A percentile compares a stretch with the other conserved stretches of the same genome.
Evolutionary conservation across 2,797 vertebrate genomes (phyloP).

Genomic region (Centropyge bicolor): DNA sequence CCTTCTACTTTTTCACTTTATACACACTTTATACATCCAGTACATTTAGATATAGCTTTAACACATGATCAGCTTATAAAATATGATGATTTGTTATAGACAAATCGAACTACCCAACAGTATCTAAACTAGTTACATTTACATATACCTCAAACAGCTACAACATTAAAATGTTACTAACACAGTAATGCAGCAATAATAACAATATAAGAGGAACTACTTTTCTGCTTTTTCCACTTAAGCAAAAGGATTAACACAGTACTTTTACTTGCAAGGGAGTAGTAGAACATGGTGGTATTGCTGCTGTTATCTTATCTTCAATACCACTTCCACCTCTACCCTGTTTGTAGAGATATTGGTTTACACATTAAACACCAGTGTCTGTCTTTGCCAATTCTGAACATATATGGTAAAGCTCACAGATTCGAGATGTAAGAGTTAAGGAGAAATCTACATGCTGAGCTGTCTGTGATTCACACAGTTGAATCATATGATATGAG

Average conservation of each 20-base stretch:
- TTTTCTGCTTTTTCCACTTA: neutral
- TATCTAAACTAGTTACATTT: neutral
- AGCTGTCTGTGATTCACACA: conserved; percentile 55
- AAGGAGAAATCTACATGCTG: conserved; percentile 16
- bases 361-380: neutral
- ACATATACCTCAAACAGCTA: rapidly evolving
- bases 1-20: no score
- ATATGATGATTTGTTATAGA: neutral
- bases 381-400: conserved; percentile 3
- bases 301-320: neutral
- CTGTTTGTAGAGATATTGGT: neutral
- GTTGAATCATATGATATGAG: conserved; percentile 50
- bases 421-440: neutral
- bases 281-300: neutral
- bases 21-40: no score
- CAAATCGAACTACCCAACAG: neutral
- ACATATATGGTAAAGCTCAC: conserved; percentile 39
- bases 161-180: neutral
- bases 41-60: no score
- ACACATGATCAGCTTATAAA: neutral
- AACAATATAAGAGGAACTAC: neutral
- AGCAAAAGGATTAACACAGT: neutral
- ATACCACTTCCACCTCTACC: no score
- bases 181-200: neutral
- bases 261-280: neutral